Evolutionary conservation across 1,140 invertebrate species (phyloP).

Genomic region (Latrodectus geometricus): DNA sequence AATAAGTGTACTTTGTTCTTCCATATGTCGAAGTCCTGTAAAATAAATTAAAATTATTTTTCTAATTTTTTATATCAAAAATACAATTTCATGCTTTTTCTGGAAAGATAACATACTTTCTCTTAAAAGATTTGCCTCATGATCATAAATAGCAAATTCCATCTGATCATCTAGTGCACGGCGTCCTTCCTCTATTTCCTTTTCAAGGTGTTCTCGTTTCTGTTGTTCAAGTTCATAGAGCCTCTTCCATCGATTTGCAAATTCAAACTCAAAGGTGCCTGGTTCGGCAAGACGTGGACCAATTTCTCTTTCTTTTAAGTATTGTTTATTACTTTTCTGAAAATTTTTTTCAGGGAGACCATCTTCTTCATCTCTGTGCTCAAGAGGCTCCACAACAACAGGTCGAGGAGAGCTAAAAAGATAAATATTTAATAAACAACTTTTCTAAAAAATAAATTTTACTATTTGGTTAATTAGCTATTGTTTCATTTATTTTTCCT

Average conservation of each 20-base stretch:
- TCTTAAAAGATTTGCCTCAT: conserved; percentile 87
- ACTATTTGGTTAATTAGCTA: too few relatives aligned
- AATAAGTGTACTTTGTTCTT: conserved; percentile 86
- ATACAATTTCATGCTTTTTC: too few relatives aligned
- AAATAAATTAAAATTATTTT: conserved; percentile 30
- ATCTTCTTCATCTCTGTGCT: conserved; percentile 92
- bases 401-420: conserved; percentile 75
- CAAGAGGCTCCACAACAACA: conserved; percentile 88
- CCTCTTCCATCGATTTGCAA: conserved; percentile 96
- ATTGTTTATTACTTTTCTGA: conserved; percentile 85
- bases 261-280: conserved; percentile 94
- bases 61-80: too few relatives aligned
- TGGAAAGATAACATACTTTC: conserved; percentile 85
- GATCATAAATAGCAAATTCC: conserved; percentile 92
- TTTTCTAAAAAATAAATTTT: too few relatives aligned
- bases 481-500: too few relatives aligned
- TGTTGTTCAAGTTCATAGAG: conserved; percentile 92
- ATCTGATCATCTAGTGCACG: conserved; percentile 93
- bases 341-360: conserved; percentile 93
- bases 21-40: conserved; percentile 83
- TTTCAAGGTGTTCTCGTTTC: conserved; percentile 89
- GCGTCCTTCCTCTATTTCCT: conserved; percentile 79
- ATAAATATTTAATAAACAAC: too few relatives aligned
- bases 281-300: conserved; percentile 91
- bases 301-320: conserved; percentile 80